Conservation (phyloP, 2,888 invertebrate genomes). For the Tenthredo amoena region DNA sequence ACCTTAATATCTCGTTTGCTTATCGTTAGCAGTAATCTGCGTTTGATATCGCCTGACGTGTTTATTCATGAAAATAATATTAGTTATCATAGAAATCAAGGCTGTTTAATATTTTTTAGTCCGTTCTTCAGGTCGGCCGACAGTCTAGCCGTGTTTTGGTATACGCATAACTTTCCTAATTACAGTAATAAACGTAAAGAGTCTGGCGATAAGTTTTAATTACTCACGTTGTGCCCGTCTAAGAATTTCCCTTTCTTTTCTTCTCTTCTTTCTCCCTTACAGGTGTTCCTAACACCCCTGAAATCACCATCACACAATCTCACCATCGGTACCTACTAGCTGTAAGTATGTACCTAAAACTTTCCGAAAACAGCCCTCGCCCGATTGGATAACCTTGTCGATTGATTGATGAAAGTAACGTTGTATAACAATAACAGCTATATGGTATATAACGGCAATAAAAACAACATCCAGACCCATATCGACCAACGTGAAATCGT, state of each 20-base stretch:
- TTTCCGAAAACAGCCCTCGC: background rate
- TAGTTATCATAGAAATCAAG: background rate
- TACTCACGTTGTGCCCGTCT: constrained; percentile 19
- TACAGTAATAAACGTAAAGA: constrained; percentile 27
- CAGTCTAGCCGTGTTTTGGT: background rate
- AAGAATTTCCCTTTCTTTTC: background rate
- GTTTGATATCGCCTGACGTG: background rate
- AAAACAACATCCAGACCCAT: background rate
- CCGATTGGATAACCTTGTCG: background rate
- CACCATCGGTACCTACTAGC: background rate
- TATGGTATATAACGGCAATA: background rate
- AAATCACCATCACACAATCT: background rate
- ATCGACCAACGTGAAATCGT: background rate
- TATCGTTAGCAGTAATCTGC: background rate
- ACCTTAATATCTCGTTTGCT: background rate
- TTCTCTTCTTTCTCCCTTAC: background rate
- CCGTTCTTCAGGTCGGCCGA: background rate
- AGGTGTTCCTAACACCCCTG: background rate
- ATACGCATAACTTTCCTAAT: constrained; percentile 30
- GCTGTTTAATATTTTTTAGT: background rate
- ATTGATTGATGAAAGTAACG: background rate
- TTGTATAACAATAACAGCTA: background rate
- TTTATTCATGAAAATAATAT: background rate
- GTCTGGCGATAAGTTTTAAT: constrained; percentile 34
- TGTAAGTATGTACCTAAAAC: background rate